These are phyloP conservation scores for Wiebesia pumilae DNA, from an alignment of 1,140 invertebrate genomes.

Conservation along the genomic window DNA sequence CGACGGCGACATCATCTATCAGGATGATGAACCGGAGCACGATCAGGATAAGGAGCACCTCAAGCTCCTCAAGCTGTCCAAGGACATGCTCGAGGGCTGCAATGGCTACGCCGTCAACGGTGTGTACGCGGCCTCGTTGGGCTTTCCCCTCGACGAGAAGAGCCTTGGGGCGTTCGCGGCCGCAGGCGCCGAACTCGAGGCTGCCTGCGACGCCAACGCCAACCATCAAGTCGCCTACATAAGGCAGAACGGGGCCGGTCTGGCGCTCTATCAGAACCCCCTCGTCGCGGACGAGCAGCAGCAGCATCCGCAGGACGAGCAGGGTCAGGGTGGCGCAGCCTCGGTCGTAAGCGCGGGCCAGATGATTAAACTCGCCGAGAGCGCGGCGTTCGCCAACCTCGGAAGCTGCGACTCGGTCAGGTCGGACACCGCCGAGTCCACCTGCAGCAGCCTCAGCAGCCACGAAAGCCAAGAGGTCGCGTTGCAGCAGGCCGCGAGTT, in stretches of 20 bases:
- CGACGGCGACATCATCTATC: slow-evolving; percentile 50
- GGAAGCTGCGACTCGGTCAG: slow-evolving; percentile 68
- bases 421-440: slow-evolving; percentile 72
- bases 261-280: slow-evolving; percentile 37
- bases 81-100: slow-evolving; percentile 51
- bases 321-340: background rate
- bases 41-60: slow-evolving; percentile 55
- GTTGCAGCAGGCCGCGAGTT: slow-evolving; percentile 57
- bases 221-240: slow-evolving; percentile 35
- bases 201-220: slow-evolving; percentile 41
- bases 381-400: slow-evolving; percentile 39
- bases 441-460: slow-evolving; percentile 72
- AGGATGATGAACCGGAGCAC: slow-evolving; percentile 40
- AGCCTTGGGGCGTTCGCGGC: slow-evolving; percentile 42
- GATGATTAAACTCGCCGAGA: slow-evolving; percentile 40
- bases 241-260: slow-evolving; percentile 48
- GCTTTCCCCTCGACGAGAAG: slow-evolving; percentile 49
- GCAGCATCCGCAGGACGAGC: slow-evolving; percentile 61
- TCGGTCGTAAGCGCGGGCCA: slow-evolving; percentile 29
- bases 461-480: slow-evolving; percentile 68
- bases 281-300: slow-evolving; percentile 52
- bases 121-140: slow-evolving; percentile 23
- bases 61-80: slow-evolving; percentile 47
- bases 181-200: slow-evolving; percentile 36
- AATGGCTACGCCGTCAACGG: slow-evolving; percentile 48